Conservation (phyloP, 1,140 invertebrate species). For the Drosophila seguyi region DNA sequence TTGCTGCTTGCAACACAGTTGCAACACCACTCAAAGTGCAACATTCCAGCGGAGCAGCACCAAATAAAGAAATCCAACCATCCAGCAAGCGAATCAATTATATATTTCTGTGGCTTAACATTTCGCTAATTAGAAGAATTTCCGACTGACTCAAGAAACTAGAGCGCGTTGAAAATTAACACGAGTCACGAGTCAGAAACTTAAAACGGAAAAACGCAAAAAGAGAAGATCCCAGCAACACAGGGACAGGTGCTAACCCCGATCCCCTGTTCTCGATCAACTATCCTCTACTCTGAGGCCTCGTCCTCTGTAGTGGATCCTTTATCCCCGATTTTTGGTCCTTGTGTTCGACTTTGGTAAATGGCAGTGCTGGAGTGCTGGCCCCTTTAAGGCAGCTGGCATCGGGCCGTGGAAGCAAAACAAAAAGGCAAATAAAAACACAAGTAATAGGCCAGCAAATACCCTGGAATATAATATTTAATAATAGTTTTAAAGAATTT, state of each 20-base stretch:
- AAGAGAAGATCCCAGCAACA: slow-evolving; percentile 1
- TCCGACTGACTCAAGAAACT: neutral
- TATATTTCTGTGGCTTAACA: slow-evolving; percentile 17
- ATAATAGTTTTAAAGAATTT: neutral
- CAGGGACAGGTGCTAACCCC: slow-evolving; percentile 55
- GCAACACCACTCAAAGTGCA: slow-evolving; percentile 50
- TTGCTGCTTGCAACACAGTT: slow-evolving; percentile 43
- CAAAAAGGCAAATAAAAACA: slow-evolving; percentile 17
- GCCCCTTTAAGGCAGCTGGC: slow-evolving; percentile 44
- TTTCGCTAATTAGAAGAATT: slow-evolving; percentile 25
- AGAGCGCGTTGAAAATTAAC: slow-evolving; percentile 36
- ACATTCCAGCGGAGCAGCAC: slow-evolving; percentile 50
- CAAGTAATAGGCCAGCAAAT: neutral
- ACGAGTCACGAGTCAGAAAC: slow-evolving; percentile 42
- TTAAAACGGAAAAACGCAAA: neutral
- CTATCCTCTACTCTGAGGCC: neutral
- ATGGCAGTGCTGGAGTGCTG: slow-evolving; percentile 55
- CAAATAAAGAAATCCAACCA: slow-evolving; percentile 7
- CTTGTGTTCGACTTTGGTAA: slow-evolving; percentile 55
- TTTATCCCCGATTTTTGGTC: slow-evolving; percentile 13
- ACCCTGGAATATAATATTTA: neutral
- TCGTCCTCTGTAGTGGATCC: slow-evolving; percentile 46
- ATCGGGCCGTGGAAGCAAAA: slow-evolving; percentile 11
- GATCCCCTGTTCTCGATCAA: slow-evolving; percentile 47
- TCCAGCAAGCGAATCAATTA: slow-evolving; percentile 56